Evolutionary conservation across 1,140 invertebrate genomes (phyloP), one percentile per base, ranked within the genome.

Genomic region (Drosophila saltans): DNA sequence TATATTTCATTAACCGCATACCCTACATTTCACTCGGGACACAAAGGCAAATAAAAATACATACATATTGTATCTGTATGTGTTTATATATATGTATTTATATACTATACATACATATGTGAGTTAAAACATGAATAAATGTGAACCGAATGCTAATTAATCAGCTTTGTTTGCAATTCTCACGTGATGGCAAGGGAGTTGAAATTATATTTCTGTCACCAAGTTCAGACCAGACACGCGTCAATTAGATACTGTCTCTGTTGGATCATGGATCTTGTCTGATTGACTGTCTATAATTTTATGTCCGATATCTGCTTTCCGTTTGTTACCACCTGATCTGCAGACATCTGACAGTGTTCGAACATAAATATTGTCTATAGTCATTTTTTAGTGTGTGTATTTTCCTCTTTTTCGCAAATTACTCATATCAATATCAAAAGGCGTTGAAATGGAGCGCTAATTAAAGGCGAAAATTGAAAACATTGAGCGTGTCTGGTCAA

Each of bases 401-500:
- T 33, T 59, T 58, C 16, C n/a, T 57, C n/a, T 69, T 68, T 40
- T 70, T 66, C 28, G 68, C 66, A 75, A 79, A 88, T 86, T 73
- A 76, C 63, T 69, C 80, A 70, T 70, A 73, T 69, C 74, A 69
- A 72, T 48, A 77, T 48, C 65, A 68, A 69, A 59, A 52, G 45
- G 45, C 45, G 45, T 26, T 26, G 45, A 52, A 52, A 52, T 52
- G 45, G 21, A 52, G 61, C 80, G 82, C 72, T 86, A 86, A 88
- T 85, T 85, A 79, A 61, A 88, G 83, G 82, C 79, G 82, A 85
- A 82, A 85, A 85, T 86, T 82, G 75, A 86, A 82, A 88, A 77
- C 79, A 86, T 80, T 80, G 83, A 79, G 66, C 82, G 82, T 88
- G 82, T 48, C 75, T 67, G 80, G 69, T 64, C 83, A 86, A 86